phyloP scores from a whole-genome alignment of 2,113 vertebrate genomes.

The Tychaedon coryphoeus region DNA sequence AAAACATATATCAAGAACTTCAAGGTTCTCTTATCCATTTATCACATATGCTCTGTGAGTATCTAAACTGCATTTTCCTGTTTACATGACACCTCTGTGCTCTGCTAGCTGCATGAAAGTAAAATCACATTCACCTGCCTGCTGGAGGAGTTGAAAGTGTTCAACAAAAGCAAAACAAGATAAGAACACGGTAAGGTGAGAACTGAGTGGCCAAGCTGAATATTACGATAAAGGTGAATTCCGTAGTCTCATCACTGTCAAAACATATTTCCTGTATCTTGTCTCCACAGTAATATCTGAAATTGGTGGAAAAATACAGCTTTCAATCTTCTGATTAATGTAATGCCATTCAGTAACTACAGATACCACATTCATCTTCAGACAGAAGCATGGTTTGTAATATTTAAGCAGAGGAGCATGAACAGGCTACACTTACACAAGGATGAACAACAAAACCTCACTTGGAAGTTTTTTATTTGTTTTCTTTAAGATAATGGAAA shows the following conservation, averaged over 20 bases:
- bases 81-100: background rate
- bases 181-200: background rate
- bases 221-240: background rate
- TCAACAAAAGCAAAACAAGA: background rate
- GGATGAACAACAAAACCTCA: background rate
- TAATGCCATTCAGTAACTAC: background rate
- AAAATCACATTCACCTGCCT: background rate
- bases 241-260: background rate
- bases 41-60: background rate
- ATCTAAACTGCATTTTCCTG: background rate
- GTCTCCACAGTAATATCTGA: background rate
- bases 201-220: background rate
- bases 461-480: background rate
- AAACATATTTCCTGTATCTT: background rate
- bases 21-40: background rate
- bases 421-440: background rate
- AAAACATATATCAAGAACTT: background rate
- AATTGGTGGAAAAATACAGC: background rate
- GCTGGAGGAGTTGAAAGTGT: background rate
- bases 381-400: background rate
- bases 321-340: conserved; percentile 9
- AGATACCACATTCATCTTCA: background rate
- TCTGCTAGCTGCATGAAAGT: background rate
- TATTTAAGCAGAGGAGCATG: background rate
- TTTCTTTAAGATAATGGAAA: background rate